Evolutionary conservation across 2,888 invertebrate genomes (phyloP), one percentile per base, ranked within the genome.

Genomic region (Drosophila neotestacea): DNA sequence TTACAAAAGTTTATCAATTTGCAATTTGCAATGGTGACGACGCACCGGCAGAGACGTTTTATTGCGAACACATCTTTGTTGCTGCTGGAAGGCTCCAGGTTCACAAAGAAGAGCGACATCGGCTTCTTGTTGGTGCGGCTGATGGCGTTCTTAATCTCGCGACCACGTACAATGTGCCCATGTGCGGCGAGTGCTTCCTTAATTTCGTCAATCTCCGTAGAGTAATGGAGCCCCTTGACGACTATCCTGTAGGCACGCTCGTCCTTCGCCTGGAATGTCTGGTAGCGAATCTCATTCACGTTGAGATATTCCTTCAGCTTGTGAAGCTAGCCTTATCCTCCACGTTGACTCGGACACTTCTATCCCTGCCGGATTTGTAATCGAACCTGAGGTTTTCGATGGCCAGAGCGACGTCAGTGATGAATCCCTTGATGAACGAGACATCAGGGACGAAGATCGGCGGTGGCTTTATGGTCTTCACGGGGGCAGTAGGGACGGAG

Each of bases 131-230:
- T n/a, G n/a, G n/a, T n/a, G n/a, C n/a, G n/a, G n/a, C n/a, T n/a
- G n/a, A n/a, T n/a, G n/a, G n/a, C n/a, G n/a, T n/a, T n/a, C n/a
- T n/a, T n/a, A n/a, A n/a, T n/a, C n/a, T n/a, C n/a, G n/a, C n/a
- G n/a, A n/a, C n/a, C n/a, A n/a, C n/a, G n/a, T n/a, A n/a, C n/a
- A n/a, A n/a, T n/a, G n/a, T n/a, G n/a, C n/a, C n/a, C n/a, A n/a
- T n/a, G n/a, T n/a, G n/a, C n/a, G n/a, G n/a, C n/a, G n/a, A n/a
- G n/a, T n/a, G n/a, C n/a, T n/a, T n/a, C n/a, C 9, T 41, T 54
- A 0, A 41, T 41, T 0, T 9, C 1, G 2, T 11, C 30, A 0
- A 54, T 16, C 0, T 39, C 13, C 0, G 41, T 41, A 6, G 41
- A 6, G 54, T 54, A 4, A 4, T 54, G 54, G 1, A 54, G 54